Evolutionary conservation across 1,140 invertebrate genomes (phyloP).

Genomic region (Acromyrmex heyeri): DNA sequence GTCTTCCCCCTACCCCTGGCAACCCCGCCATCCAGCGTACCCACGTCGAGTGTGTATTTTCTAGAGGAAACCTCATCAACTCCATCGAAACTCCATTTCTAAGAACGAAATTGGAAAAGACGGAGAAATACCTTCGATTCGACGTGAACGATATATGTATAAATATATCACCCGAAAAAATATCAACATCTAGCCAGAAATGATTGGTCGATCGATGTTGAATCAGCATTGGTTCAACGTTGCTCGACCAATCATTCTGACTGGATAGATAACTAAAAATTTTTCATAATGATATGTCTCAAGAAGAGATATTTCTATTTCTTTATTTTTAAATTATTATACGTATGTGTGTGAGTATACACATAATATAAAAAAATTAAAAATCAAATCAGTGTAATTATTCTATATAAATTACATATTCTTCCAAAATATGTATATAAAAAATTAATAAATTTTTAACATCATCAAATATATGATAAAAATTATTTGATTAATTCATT

Average conservation of each 20-base stretch:
- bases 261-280: background rate
- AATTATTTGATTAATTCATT: background rate
- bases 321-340: background rate
- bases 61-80: conserved; percentile 77
- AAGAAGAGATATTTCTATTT: background rate
- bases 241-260: too few relatives aligned
- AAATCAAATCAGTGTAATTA: background rate
- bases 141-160: conserved; percentile 49
- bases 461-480: background rate
- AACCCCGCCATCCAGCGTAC: conserved; percentile 31
- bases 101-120: conserved; percentile 76
- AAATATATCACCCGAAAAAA: background rate
- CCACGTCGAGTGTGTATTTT: conserved; percentile 76
- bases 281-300: background rate
- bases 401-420: conserved; percentile 4
- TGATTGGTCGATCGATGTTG: too few relatives aligned
- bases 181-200: background rate
- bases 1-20: background rate
- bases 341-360: background rate
- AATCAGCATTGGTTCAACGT: too few relatives aligned
- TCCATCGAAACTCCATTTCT: conserved; percentile 77
- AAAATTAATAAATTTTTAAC: background rate
- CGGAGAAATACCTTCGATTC: conserved; percentile 71
- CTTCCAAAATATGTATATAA: background rate
- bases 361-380: background rate